Conservation (phyloP, 2,113 vertebrate species). For the Thryonomys swinderianus region DNA sequence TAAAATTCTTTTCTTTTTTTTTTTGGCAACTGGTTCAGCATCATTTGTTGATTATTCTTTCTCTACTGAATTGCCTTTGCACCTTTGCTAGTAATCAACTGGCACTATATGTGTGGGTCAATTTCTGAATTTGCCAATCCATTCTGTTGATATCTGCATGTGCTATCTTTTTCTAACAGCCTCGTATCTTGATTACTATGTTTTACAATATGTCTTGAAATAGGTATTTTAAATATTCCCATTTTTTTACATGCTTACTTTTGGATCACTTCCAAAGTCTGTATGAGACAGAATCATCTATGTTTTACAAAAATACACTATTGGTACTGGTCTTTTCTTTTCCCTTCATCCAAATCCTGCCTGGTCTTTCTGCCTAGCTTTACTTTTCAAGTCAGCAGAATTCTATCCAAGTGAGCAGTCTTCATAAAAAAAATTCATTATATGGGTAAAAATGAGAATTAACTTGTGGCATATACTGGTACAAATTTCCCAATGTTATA, state of each 20-base stretch:
- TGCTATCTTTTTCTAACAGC: neutral
- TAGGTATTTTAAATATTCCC: neutral
- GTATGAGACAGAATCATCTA: neutral
- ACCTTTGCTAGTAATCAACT: neutral
- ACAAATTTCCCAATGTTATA: too few species aligned
- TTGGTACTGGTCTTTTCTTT: neutral
- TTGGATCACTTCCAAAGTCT: neutral
- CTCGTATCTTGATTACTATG: neutral
- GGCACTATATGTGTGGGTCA: neutral
- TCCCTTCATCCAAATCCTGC: neutral
- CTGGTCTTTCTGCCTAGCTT: neutral
- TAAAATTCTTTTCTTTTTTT: neutral
- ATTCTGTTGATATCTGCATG: neutral
- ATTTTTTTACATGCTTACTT: neutral
- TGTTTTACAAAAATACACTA: neutral
- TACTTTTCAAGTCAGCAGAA: neutral
- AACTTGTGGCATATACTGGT: too few species aligned
- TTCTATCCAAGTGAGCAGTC: neutral
- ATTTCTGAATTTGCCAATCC: neutral
- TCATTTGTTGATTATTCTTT: neutral
- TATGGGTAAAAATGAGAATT: too few species aligned
- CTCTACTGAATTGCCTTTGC: neutral
- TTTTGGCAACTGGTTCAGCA: neutral
- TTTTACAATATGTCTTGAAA: neutral
- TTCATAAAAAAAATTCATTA: neutral